Evolutionary conservation across 2,888 invertebrate genomes (phyloP).

Genomic region (Orthosia gothica): DNA sequence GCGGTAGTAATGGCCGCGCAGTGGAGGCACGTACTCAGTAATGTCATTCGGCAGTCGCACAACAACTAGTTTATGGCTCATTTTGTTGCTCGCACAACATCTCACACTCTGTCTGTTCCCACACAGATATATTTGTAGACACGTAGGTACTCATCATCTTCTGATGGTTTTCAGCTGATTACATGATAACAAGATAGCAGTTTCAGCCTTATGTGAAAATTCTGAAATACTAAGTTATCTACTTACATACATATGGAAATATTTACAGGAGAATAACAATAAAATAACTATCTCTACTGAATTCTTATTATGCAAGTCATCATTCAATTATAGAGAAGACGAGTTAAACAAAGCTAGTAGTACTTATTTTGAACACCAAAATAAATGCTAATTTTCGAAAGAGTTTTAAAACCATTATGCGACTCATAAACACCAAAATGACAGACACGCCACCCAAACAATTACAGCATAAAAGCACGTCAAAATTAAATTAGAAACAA

Average conservation of each 20-base stretch:
- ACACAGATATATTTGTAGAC: slow-evolving; percentile 29
- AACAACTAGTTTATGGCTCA: slow-evolving; percentile 87
- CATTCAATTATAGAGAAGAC: too few species aligned
- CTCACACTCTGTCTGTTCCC: slow-evolving; percentile 60
- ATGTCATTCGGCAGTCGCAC: slow-evolving; percentile 87
- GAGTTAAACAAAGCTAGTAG: not conserved
- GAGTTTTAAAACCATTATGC: not conserved
- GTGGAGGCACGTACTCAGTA: slow-evolving; percentile 83
- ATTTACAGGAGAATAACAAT: not conserved
- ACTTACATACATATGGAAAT: not conserved
- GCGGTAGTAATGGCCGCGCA: slow-evolving; percentile 71
- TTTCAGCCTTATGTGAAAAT: not conserved
- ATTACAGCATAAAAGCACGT: slow-evolving; percentile 39
- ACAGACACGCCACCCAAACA: slow-evolving; percentile 33
- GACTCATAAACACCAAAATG: slow-evolving; percentile 35
- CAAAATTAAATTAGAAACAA: slow-evolving; percentile 63
- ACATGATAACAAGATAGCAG: not conserved
- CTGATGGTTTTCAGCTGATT: slow-evolving; percentile 26
- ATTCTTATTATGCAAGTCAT: too few species aligned
- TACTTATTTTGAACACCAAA: not conserved
- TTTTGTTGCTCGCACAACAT: slow-evolving; percentile 75
- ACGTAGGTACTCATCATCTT: slow-evolving; percentile 20
- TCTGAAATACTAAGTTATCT: too few species aligned
- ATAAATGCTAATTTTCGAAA: too few species aligned
- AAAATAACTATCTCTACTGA: too few species aligned